Evolutionary conservation across 2,797 vertebrate genomes (phyloP).

Genomic region (Anomalospiza imberbis): DNA sequence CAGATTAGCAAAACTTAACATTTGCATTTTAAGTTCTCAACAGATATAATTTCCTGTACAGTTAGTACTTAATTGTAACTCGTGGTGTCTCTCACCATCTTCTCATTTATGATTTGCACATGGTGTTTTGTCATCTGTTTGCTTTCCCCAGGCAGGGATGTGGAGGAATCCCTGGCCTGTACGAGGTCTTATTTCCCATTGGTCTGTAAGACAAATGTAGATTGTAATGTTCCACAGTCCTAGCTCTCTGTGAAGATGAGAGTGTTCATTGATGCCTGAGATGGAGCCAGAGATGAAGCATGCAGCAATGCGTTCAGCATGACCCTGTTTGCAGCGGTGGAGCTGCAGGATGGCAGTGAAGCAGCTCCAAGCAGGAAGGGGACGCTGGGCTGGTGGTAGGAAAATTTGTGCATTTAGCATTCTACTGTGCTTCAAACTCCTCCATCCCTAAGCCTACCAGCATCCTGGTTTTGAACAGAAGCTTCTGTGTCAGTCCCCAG

Average conservation of each 20-base stretch:
- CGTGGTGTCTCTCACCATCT: background rate
- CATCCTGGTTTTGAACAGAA: background rate
- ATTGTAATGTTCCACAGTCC: background rate
- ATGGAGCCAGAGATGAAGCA: background rate
- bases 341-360: accelerated
- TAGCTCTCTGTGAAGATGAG: background rate
- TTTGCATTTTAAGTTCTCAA: constrained; percentile 1
- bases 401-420: background rate
- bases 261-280: accelerated
- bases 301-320: accelerated
- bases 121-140: background rate
- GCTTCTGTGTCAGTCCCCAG: background rate
- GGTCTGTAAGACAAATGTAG: background rate
- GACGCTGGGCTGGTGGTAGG: accelerated
- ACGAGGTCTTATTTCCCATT: accelerated
- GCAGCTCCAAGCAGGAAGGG: background rate
- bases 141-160: background rate
- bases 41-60: background rate
- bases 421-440: background rate
- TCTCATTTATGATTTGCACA: background rate
- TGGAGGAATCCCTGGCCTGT: background rate
- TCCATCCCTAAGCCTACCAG: background rate
- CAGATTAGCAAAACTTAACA: background rate
- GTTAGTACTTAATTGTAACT: background rate
- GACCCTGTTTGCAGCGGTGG: background rate